Conservation (phyloP, 2,113 vertebrate genomes). For the Alosa alosa region DNA sequence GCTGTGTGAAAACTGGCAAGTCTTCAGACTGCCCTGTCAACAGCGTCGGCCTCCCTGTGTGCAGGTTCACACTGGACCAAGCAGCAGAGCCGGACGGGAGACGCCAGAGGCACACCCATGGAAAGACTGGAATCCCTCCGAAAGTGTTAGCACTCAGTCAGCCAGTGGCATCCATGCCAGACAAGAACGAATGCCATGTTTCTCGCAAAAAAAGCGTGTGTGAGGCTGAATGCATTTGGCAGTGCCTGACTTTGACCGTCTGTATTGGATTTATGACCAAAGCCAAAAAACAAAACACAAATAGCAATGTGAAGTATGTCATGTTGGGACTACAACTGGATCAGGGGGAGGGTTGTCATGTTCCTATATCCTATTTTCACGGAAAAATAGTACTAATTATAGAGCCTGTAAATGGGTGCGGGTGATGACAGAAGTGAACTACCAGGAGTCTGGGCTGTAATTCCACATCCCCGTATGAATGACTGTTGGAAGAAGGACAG, state of each 20-base stretch:
- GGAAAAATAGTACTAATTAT: conserved; percentile 10
- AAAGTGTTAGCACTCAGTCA: background rate
- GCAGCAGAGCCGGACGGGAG: background rate
- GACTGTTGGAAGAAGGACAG: background rate
- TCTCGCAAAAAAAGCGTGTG: background rate
- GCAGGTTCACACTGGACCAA: background rate
- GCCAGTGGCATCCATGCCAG: conserved; percentile 27
- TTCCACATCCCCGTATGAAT: background rate
- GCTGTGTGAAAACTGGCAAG: conserved; percentile 25
- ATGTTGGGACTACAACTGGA: background rate
- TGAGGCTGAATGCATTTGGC: conserved; percentile 3
- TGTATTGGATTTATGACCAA: conserved; percentile 10
- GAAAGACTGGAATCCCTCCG: conserved; percentile 22
- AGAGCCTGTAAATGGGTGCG: conserved; percentile 19
- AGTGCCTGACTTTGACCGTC: background rate
- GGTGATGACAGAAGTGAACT: conserved; percentile 29
- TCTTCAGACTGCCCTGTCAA: conserved; percentile 16
- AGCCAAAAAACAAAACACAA: conserved; percentile 31
- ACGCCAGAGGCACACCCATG: conserved; percentile 39
- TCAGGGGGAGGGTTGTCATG: background rate
- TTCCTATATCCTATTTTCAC: conserved; percentile 26
- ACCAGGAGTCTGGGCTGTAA: background rate
- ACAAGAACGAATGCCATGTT: background rate
- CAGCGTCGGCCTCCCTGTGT: conserved; percentile 7
- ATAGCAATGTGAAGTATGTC: conserved; percentile 21